phyloP scores from a whole-genome alignment of 2,888 invertebrate species.

The Tetramorium bicarinatum region DNA sequence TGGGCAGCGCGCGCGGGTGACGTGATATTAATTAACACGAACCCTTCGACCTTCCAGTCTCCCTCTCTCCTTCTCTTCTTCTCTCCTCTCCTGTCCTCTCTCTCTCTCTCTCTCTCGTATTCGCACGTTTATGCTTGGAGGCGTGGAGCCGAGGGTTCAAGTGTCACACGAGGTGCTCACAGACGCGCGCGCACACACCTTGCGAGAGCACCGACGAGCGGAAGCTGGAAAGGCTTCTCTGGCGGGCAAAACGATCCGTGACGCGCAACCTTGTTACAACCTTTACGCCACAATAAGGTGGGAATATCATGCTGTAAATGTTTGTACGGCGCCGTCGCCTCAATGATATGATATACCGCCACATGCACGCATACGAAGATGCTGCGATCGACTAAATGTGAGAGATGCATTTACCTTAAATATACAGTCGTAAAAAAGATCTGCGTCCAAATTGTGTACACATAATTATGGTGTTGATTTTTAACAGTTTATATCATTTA shows the following conservation, averaged over 20 bases:
- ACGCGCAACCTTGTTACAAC: conserved; percentile 62
- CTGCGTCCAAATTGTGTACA: neutral
- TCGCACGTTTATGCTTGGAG: conserved; percentile 59
- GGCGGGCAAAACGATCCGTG: conserved; percentile 69
- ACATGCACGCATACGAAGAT: conserved; percentile 7
- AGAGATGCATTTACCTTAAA: neutral
- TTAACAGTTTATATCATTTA: neutral
- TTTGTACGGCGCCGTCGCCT: conserved; percentile 15
- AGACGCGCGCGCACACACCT: conserved; percentile 49
- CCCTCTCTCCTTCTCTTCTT: conserved; percentile 55
- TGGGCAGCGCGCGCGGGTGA: conserved; percentile 83
- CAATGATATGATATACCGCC: conserved; percentile 13
- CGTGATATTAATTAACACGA: conserved; percentile 86
- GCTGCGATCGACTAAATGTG: conserved; percentile 4
- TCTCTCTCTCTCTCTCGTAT: conserved; percentile 45
- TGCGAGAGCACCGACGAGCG: conserved; percentile 58
- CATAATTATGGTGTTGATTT: neutral
- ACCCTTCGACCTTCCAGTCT: conserved; percentile 81
- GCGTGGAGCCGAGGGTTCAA: conserved; percentile 79
- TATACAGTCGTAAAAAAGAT: neutral
- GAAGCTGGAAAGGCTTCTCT: conserved; percentile 66
- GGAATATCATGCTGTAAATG: conserved; percentile 37
- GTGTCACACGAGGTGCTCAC: conserved; percentile 83
- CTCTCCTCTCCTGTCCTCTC: conserved; percentile 48
- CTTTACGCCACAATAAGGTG: conserved; percentile 47